Evolutionary conservation across 1,140 invertebrate genomes (phyloP).

Genomic region (Eupristina koningsbergeri): DNA sequence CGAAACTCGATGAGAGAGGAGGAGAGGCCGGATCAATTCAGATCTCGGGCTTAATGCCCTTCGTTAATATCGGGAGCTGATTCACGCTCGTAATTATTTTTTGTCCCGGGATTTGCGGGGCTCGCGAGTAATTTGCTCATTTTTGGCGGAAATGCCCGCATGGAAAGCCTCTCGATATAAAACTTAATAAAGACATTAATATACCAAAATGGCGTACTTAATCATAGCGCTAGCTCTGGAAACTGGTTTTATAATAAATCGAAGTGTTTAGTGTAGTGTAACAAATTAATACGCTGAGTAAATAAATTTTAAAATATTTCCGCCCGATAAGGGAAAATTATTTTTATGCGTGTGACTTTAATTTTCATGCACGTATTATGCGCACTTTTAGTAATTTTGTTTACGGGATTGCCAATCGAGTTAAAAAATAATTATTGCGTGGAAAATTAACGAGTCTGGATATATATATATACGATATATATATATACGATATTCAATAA

Average conservation of each 20-base stretch:
- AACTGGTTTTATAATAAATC: slow-evolving; percentile 28
- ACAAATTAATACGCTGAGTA: background rate
- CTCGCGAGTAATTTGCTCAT: background rate
- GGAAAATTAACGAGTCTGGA: background rate
- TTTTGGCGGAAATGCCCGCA: background rate
- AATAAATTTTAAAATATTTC: slow-evolving; percentile 3
- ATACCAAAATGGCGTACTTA: slow-evolving; percentile 4
- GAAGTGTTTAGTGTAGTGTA: background rate
- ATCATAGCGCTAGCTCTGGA: background rate
- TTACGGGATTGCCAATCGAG: background rate
- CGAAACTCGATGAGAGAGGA: too few species aligned
- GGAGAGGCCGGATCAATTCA: too few species aligned
- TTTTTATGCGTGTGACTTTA: background rate
- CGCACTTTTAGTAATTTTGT: background rate
- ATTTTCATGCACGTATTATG: background rate
- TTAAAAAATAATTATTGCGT: background rate
- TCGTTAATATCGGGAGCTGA: background rate
- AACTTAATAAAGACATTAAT: slow-evolving; percentile 42
- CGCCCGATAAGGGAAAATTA: background rate
- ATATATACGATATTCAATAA: background rate
- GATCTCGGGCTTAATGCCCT: background rate
- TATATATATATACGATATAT: too few species aligned
- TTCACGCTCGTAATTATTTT: too few species aligned
- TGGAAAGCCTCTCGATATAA: background rate
- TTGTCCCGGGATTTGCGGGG: too few species aligned